These are phyloP conservation scores for Ictalurus punctatus DNA, from an alignment of 2,113 vertebrate genomes.

Conservation along the genomic window DNA sequence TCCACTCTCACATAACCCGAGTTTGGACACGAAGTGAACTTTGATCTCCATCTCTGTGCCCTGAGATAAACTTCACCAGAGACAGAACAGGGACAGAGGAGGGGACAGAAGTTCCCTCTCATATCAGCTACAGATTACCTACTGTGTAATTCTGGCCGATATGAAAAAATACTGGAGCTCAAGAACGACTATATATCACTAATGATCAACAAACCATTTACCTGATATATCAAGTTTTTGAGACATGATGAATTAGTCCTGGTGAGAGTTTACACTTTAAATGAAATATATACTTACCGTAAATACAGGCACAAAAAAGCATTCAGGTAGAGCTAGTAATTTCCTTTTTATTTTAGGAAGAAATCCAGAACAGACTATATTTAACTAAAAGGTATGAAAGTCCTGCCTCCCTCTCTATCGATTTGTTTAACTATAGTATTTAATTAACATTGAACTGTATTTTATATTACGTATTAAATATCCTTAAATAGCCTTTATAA, in stretches of 20 bases:
- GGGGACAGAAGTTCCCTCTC: neutral
- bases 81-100: constrained; percentile 9
- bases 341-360: neutral
- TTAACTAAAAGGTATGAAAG: neutral
- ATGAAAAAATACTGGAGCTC: neutral
- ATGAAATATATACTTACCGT: neutral
- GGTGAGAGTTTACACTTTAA: neutral
- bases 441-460: neutral
- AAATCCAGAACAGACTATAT: neutral
- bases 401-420: neutral
- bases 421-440: neutral
- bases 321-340: neutral
- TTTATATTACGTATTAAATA: neutral
- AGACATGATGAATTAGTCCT: neutral
- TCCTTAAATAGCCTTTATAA: neutral
- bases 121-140: neutral
- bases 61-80: constrained; percentile 21
- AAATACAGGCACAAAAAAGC: neutral
- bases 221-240: neutral
- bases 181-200: neutral
- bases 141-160: neutral
- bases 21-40: constrained; percentile 24
- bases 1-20: constrained; percentile 24
- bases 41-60: neutral
- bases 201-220: neutral